Evolutionary conservation across 2,113 vertebrate species (phyloP), one percentile per base, ranked within the genome.

Genomic region (Entelurus aequoreus): DNA sequence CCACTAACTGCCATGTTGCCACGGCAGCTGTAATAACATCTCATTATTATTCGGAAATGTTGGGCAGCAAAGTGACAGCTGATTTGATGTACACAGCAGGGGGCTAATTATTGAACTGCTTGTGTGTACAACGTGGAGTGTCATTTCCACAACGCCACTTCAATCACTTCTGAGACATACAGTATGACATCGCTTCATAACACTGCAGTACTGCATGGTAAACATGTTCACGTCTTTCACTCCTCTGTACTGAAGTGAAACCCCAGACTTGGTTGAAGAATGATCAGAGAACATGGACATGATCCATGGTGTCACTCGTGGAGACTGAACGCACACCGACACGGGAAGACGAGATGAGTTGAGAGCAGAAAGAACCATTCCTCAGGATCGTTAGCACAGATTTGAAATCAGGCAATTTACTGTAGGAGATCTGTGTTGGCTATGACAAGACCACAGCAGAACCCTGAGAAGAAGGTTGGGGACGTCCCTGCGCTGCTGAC

Each of bases 21-120:
- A 55, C 57, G 7, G 21, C 58, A 72, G 42, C 37, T 42, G 10
- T 68, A 62, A 63, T 37, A 42, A 48, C 57, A 47, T 58, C 54
- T 62, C 36, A 74, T 72, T 61, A 65, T 53, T 61, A 57, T 69
- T 54, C 63, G 14, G 42, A 54, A 44, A 60, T 54, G 4, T 48
- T 57, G 4, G 3, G 9, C 5, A 15, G 47, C 21, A 63, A 70
- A 54, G 46, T 40, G 48, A 62, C 28, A 15, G 48, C 37, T 13
- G 16, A 48, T 53, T 28, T 19, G 58, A 77, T 40, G 54, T 4
- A 28, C 28, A 28, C 35, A 62, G 56, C 56, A 12, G 15, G 37
- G 37, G 62, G 60, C 66, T 46, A 46, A 12, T 46, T 46, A 4
- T 46, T 12, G 12, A 46, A 46, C 11, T 11, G 42, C 42, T 46